phyloP scores from a whole-genome alignment of 2,888 invertebrate genomes.

The Nineta flava region DNA sequence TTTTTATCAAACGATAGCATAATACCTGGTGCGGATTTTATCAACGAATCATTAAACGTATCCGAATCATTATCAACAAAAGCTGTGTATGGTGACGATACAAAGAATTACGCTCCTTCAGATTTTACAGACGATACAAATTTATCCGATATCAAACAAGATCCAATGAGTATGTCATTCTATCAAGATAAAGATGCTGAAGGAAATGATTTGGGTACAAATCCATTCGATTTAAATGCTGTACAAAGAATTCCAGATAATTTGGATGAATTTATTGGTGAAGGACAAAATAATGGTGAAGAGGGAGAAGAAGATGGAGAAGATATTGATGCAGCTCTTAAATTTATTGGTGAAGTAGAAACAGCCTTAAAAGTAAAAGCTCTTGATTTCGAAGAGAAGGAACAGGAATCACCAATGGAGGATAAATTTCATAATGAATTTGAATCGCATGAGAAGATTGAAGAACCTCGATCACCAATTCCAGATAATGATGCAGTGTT shows the following conservation, averaged over 20 bases:
- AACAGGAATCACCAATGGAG: constrained; percentile 9
- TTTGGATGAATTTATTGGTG: constrained; percentile 30
- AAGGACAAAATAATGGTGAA: constrained; percentile 11
- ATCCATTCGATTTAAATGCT: constrained; percentile 40
- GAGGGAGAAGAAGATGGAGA: not conserved
- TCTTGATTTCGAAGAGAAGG: constrained; percentile 4
- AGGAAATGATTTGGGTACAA: constrained; percentile 29
- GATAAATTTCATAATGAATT: constrained; percentile 3
- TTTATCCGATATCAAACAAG: constrained; percentile 38
- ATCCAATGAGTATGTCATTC: constrained; percentile 50
- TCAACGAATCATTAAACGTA: constrained; percentile 25
- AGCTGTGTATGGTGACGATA: constrained; percentile 34
- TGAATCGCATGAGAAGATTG: constrained; percentile 8
- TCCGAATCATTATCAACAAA: constrained; percentile 33
- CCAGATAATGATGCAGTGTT: constrained; percentile 7
- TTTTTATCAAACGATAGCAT: not conserved
- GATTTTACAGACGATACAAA: constrained; percentile 34
- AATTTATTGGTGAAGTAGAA: constrained; percentile 2
- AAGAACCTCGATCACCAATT: constrained; percentile 8
- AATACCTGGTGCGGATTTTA: constrained; percentile 3
- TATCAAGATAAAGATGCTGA: constrained; percentile 43
- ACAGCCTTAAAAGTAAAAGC: constrained; percentile 2
- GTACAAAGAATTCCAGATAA: constrained; percentile 37
- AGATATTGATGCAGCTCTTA: constrained; percentile 5
- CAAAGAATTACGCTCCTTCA: constrained; percentile 24